Base-by-base conservation (phyloP, 2,888 invertebrate species). In the Pegoplata infirma region DNA sequence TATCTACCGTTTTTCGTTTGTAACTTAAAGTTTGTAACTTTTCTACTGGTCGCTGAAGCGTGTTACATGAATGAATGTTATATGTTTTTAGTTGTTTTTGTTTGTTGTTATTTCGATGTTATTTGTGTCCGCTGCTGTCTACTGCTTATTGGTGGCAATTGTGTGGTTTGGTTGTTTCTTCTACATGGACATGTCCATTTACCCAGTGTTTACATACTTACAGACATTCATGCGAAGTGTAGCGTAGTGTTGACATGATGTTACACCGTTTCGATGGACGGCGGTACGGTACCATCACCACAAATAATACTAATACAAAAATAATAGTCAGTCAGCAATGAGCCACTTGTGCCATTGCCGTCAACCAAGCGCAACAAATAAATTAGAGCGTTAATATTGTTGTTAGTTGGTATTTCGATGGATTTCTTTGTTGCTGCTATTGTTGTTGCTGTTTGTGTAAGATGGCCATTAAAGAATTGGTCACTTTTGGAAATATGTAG, bases 351-450 rank as follows among this genome's bases (percentile, higher is more conserved):
- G 80, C 76, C 76, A 77, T 80, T 77, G 80, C 75, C 73, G 79
- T 77, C 80, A 82, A 71, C 82, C 82, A 80, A 82, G 76, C 82
- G 82, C 80, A 81, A 81, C 82, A 82, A 82, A 82, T 82, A 82
- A 82, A 82, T 82, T 81, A 82, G 82, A 82, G 81, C 81, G 80
- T 80, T 81, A 81, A 80, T 81, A 80, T 69, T 76, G 61, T 80
- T 81, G 67, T 76, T 80, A 59, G 47, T 71, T 68, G 61, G n/a
- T 14, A n/a, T n/a, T n/a, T n/a, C n/a, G n/a, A n/a, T n/a, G n/a
- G n/a, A n/a, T n/a, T n/a, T 71, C n/a, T 47, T 63, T 46, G 40
- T 32, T 56, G 19, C 61, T 58, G 56, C 67, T 58, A n/a, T 25
- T 66, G 55, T 47, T 76, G 47, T 73, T 61, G 32, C 23, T 67